A percentile compares a stretch with the other conserved stretches of the same genome.
These are phyloP conservation scores for Thelaira solivaga DNA, from an alignment of 2,888 invertebrate genomes.

Conservation along the genomic window DNA sequence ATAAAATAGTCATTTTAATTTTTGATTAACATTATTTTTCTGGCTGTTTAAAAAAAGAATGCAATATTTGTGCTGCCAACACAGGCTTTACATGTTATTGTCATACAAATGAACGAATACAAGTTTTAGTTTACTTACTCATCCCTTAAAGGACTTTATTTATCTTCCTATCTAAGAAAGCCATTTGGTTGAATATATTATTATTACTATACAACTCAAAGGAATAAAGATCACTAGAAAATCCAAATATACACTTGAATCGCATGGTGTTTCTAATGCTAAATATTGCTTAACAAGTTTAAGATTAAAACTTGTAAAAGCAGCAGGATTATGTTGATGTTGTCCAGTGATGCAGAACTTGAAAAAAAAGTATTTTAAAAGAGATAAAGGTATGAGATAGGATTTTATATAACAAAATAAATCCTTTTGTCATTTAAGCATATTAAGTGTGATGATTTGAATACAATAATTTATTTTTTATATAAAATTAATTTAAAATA, in stretches of 20 bases:
- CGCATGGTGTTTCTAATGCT: too few species aligned
- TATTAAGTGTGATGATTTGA: not conserved
- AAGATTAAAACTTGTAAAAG: not conserved
- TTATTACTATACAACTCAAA: too few species aligned
- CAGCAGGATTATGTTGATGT: not conserved
- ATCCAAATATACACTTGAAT: too few species aligned
- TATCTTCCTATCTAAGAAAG: not conserved
- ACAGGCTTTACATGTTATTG: too few species aligned
- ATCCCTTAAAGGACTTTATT: not conserved
- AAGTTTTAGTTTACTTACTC: too few species aligned
- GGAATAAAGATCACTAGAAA: too few species aligned
- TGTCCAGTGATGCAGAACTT: not conserved
- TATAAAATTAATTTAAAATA: not conserved
- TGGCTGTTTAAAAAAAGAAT: too few species aligned
- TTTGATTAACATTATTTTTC: too few species aligned
- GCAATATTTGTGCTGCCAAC: too few species aligned
- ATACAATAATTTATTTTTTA: not conserved
- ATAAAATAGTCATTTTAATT: too few species aligned
- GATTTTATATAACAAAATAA: not conserved
- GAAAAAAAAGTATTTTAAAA: not conserved
- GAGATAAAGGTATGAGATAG: not conserved
- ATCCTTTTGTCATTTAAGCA: not conserved
- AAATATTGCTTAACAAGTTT: not conserved
- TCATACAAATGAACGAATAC: too few species aligned
- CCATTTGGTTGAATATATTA: constrained; percentile 1